These are phyloP conservation scores for Aleadryas rufinucha DNA, from an alignment of 2,113 vertebrate species.

Conservation along the genomic window DNA sequence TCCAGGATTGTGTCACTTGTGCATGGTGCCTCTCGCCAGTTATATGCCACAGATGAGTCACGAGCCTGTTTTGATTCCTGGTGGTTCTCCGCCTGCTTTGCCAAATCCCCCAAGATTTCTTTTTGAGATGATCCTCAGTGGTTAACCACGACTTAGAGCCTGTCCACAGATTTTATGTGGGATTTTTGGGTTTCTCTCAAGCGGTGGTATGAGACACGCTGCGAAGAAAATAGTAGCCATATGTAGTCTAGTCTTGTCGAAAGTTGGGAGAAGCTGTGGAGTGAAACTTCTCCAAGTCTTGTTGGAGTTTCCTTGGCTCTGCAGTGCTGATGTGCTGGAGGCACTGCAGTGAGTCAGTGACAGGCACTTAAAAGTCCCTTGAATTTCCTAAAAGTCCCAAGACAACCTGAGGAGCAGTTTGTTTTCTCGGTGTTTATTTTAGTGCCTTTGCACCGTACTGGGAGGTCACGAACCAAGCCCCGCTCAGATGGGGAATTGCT, in stretches of 20 bases:
- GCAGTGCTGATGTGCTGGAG: background rate
- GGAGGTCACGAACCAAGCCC: accelerated
- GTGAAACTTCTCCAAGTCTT: background rate
- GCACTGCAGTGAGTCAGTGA: background rate
- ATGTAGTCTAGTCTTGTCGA: background rate
- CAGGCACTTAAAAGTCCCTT: background rate
- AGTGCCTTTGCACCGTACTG: accelerated
- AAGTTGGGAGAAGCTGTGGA: background rate
- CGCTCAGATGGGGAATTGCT: accelerated
- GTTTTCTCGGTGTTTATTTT: background rate
- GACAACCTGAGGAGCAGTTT: background rate
- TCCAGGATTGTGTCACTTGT: background rate
- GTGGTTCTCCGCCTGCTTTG: slow-evolving; percentile 13
- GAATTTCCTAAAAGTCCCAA: background rate
- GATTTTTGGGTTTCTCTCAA: slow-evolving; percentile 2
- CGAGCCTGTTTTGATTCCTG: background rate
- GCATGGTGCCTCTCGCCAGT: background rate
- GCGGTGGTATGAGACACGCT: background rate
- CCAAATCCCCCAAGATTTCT: slow-evolving; percentile 17
- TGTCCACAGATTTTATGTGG: background rate
- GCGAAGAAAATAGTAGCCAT: background rate
- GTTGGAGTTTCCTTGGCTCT: background rate
- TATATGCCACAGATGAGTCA: slow-evolving; percentile 13
- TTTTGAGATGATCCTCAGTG: background rate
- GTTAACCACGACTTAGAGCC: background rate